Percentiles rank a stretch among this genome's conserved stretches.
Evolutionary conservation across 2,888 invertebrate species (phyloP).

Genomic region (Conus canariensis): DNA sequence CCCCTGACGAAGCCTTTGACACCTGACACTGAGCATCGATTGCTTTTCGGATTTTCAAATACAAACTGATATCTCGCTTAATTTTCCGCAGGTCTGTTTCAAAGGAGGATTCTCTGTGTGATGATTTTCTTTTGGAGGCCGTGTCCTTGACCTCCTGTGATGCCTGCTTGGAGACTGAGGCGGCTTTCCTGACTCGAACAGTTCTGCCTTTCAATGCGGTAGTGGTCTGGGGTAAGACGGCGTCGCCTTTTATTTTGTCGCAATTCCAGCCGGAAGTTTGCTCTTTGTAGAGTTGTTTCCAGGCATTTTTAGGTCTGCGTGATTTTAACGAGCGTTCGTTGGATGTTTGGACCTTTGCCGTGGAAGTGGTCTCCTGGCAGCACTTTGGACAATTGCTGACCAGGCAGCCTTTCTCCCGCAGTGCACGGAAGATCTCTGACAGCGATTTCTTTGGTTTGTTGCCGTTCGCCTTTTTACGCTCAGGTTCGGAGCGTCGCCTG

Average conservation of each 20-base stretch:
- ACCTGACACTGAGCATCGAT: not conserved
- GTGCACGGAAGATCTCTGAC: not conserved
- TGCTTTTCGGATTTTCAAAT: not conserved
- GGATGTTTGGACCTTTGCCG: not conserved
- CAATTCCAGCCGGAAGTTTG: not conserved
- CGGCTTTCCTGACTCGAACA: not conserved
- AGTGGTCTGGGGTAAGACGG: not conserved
- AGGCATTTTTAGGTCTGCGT: not conserved
- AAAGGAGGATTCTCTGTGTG: not conserved
- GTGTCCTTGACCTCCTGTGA: not conserved
- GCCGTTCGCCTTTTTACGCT: too few relatives aligned
- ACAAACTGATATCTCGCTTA: not conserved
- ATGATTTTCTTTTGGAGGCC: not conserved
- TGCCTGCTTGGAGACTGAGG: not conserved
- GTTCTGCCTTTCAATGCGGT: not conserved
- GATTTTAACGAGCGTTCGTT: not conserved
- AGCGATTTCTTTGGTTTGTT: not conserved
- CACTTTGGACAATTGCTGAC: constrained; percentile 20
- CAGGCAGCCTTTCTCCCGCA: constrained; percentile 22
- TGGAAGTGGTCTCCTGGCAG: not conserved
- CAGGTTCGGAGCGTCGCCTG: not conserved
- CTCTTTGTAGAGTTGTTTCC: not conserved
- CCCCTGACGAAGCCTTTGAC: not conserved
- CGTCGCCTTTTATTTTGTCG: not conserved
- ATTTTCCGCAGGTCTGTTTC: not conserved